Percentiles rank a stretch among this genome's conserved stretches.
Evolutionary conservation across 2,113 vertebrate species (phyloP).

Genomic region (Tapirus terrestris): DNA sequence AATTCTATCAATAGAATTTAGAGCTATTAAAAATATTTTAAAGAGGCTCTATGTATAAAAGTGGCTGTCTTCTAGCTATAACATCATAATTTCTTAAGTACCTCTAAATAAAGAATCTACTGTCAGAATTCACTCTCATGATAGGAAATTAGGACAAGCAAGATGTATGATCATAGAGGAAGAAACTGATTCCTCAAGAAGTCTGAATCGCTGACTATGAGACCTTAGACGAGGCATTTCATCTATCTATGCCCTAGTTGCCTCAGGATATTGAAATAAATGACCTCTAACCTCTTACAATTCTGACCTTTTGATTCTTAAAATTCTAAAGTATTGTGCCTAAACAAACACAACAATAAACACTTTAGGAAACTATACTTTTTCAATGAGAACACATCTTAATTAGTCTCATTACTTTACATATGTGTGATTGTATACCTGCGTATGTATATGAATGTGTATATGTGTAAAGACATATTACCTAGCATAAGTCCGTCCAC

Average conservation of each 20-base stretch:
- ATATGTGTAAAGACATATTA: background rate
- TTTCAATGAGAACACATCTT: background rate
- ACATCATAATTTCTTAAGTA: background rate
- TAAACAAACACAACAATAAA: background rate
- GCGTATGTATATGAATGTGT: background rate
- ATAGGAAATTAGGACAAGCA: background rate
- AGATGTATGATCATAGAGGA: background rate
- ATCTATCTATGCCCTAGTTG: background rate
- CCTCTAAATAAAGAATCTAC: background rate
- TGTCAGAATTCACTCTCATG: background rate
- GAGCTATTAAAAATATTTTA: conserved; percentile 27
- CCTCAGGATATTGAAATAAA: background rate
- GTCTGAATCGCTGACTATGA: background rate
- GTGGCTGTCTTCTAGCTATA: background rate
- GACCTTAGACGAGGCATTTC: background rate
- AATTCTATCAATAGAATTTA: conserved; percentile 31
- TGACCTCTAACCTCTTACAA: background rate
- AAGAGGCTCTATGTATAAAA: background rate
- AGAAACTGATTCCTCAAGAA: background rate
- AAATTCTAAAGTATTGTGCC: conserved; percentile 12
- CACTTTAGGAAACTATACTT: background rate
- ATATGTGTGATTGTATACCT: background rate
- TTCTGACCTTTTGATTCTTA: background rate
- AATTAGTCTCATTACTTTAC: background rate
- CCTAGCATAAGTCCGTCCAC: background rate